These are phyloP conservation scores for Petrocephalus microphthalmus DNA, from an alignment of 2,113 vertebrate species.

Conservation along the genomic window DNA sequence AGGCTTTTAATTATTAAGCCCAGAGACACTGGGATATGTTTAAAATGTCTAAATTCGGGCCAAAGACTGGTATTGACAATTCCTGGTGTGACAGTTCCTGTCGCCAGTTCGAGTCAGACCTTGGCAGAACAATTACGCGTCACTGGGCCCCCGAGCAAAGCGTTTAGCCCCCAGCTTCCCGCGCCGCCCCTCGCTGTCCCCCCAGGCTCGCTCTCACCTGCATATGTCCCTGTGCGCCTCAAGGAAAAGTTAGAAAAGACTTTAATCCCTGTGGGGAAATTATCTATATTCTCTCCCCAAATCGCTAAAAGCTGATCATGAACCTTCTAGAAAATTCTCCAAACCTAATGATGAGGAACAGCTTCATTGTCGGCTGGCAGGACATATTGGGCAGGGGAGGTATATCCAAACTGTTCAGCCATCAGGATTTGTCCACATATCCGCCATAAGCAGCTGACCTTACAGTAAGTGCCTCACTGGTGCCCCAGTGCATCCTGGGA, in stretches of 20 bases:
- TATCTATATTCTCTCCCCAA: not conserved
- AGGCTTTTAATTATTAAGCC: slow-evolving; percentile 4
- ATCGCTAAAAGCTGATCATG: not conserved
- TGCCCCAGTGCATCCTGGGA: not conserved
- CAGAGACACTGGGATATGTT: not conserved
- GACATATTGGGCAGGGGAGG: not conserved
- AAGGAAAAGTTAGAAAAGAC: not conserved
- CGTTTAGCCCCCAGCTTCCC: not conserved
- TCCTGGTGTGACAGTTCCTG: not conserved
- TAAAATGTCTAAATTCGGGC: not conserved
- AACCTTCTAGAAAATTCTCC: slow-evolving; percentile 7
- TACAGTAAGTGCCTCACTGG: no score
- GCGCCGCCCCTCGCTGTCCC: not conserved
- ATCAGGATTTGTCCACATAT: not conserved
- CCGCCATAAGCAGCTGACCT: not conserved
- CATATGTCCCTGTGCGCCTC: not conserved
- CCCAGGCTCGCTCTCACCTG: not conserved
- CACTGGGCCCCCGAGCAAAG: not conserved
- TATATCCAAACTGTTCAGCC: not conserved
- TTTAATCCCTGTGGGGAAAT: not conserved
- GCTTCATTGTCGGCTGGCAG: not conserved
- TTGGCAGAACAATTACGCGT: not conserved
- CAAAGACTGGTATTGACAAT: no score
- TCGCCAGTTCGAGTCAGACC: not conserved
- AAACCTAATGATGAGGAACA: not conserved